These are phyloP conservation scores for Rhagoletis pomonella DNA, from an alignment of 1,140 invertebrate genomes.

Conservation along the genomic window DNA sequence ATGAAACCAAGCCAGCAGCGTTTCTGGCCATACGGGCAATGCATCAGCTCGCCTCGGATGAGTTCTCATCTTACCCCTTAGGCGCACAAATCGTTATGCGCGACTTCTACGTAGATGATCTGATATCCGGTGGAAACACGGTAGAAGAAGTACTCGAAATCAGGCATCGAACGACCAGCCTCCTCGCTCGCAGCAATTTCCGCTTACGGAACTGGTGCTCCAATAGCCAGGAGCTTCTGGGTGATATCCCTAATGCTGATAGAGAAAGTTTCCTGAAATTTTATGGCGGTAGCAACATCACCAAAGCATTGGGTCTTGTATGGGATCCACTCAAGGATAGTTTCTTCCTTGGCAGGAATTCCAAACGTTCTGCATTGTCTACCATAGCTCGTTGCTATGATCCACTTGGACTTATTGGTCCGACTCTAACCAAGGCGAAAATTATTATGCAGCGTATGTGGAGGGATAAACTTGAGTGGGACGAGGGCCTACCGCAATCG, in stretches of 20 bases:
- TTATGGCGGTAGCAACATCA: background rate
- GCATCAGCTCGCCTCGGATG: conserved; percentile 65
- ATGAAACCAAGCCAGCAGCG: conserved; percentile 69
- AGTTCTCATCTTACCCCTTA: conserved; percentile 6
- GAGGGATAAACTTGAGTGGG: conserved; percentile 57
- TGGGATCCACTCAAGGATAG: conserved; percentile 58
- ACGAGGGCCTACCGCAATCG: conserved; percentile 10
- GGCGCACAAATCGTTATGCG: no score
- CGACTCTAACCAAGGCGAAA: conserved; percentile 61
- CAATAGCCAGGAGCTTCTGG: conserved; percentile 58
- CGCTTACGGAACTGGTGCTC: conserved; percentile 59
- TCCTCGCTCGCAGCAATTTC: no score
- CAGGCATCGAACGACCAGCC: no score
- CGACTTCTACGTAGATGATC: no score
- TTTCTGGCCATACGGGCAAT: conserved; percentile 69
- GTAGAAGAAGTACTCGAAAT: background rate
- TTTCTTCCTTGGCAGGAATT: background rate
- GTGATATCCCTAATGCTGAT: conserved; percentile 54
- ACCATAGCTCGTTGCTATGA: conserved; percentile 68
- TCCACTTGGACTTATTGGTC: conserved; percentile 58
- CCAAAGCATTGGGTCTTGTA: conserved; percentile 60
- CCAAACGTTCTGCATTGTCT: conserved; percentile 65
- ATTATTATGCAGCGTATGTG: conserved; percentile 61
- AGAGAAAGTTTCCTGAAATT: background rate
- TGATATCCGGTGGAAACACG: no score